Evolutionary conservation across 2,888 invertebrate genomes (phyloP), one percentile per base, ranked within the genome.

Genomic region (Drosophila conformis): DNA sequence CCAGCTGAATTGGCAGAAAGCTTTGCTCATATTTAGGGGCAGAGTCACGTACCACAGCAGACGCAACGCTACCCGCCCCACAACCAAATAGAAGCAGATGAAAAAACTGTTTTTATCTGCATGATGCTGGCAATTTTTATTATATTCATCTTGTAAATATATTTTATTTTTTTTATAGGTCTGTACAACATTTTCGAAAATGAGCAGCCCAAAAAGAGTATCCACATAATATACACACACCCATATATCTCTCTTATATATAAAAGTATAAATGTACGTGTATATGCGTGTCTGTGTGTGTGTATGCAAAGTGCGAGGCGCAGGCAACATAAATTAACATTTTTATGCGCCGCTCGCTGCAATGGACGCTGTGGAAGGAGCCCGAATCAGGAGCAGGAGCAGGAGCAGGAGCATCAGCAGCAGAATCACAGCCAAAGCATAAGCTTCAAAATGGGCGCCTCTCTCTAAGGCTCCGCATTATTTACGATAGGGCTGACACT

Each of bases 311-410:
- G 73, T 71, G 73, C 67, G 76, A 86, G 84, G 87, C 89, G 78
- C 87, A 78, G 74, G 49, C 74, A 68, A 87, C 85, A 89, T 86
- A 89, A 86, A 86, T 86, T 86, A 89, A 89, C 85, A 89, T 86
- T 86, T 86, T 86, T 87, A 86, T 86, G 80, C 88, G 88, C 82
- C 80, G 87, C 77, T 82, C 80, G 87, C 74, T 87, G 90, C 85
- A 86, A 80, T 85, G 90, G 76, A 69, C 88, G 70, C 8, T 15
- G 25, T n/a, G 25, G 25, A 21, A 46, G 71, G 68, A 69, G 57
- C 57, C 40, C 18, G 57, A 54, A 63, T 57, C 33, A 31, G 61
- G 11, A 60, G 48, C 42, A 21, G 52, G 15, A 51, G 48, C 42
- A 21, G 52, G 11, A 51, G 42, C 18, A n/a, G 42, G 2, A 61